Evolutionary conservation across 2,888 invertebrate genomes (phyloP), one percentile per base, ranked within the genome.

Genomic region (Platerodrilus igneus): DNA sequence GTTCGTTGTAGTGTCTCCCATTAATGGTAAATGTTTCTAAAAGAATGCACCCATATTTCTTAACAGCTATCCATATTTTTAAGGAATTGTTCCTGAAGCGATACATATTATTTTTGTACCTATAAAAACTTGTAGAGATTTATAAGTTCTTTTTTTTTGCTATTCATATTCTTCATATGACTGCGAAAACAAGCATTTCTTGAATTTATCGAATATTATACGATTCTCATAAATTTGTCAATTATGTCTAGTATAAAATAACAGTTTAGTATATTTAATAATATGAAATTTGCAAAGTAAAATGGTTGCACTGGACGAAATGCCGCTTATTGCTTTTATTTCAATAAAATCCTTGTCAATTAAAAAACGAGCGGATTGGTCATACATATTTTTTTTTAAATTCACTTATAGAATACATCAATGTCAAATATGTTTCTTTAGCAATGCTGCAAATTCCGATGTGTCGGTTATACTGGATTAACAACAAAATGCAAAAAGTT

Each of bases 1-100:
- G n/a, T n/a, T n/a, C n/a, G n/a, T n/a, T n/a, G n/a, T n/a, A n/a
- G n/a, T n/a, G n/a, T n/a, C n/a, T n/a, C n/a, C n/a, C n/a, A n/a
- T n/a, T n/a, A n/a, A n/a, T n/a, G n/a, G n/a, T n/a, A n/a, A n/a
- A n/a, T n/a, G n/a, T 41, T 41, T 35, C 41, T 41, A 35, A 25
- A 41, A 35, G 11, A 41, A 30, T 41, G 27, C 23, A n/a, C n/a
- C n/a, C n/a, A n/a, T n/a, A n/a, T n/a, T n/a, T n/a, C n/a, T n/a
- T n/a, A n/a, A n/a, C n/a, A 40, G 40, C 40, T 40, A 34, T 33
- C 22, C 33, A 26, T 34, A 34, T 40, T 40, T 33, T 40, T 40
- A 40, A 40, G 40, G 23, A 22, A 22, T 22, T 22, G 26, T 26
- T 26, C 26, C 26, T 26, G 11, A 26, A 28, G 28, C 16, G 28